Base-by-base conservation (phyloP, 2,797 vertebrate genomes). In the Pelobates cultripes region DNA sequence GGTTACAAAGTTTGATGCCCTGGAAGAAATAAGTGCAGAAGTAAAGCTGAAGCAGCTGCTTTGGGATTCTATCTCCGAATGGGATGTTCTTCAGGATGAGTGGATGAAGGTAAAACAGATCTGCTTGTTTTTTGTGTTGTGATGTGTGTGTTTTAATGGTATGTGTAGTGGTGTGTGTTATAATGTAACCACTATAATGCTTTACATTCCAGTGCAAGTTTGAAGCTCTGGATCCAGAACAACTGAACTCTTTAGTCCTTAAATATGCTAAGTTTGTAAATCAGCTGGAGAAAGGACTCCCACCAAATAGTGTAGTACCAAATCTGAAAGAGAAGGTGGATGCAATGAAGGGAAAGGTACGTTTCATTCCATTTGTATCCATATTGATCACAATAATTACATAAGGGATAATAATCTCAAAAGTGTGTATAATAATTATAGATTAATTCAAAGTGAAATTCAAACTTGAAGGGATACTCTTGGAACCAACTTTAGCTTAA, bases 211-310 rank as follows among this genome's bases (percentile, higher is more conserved):
- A 91, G 85, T 83, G 81, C 57, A 77, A 75, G 73, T 90, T 86
- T 85, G 86, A 93, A 43, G 85, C 86, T 44, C 84, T 97, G 85
- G 93, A 97, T 86, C 85, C 94, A 70, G 95, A 96, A 84, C 66
- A 89, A 70, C 87, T 96, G 45, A 93, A 86, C 51, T 70, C 86
- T 64, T 91, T 95, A 88, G 93, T 96, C 80, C 90, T 89, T 79
- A 96, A 94, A 85, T 96, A 94, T 10, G 78, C 86, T 86, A 95
- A 96, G 87, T 91, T 93, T 53, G 89, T 96, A 79, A 90, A 28
- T 85, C 95, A 96, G 84, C 83, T 97, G 87, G 95, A 97, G 88
- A 96, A 94, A 86, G 95, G 95, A 45, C 91, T 97, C 70, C 93
- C 92, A 6, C 88, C 86, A 47, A 97, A 96, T 87, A 93, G 78